Conservation (phyloP, 2,888 invertebrate genomes). For the Drosophila tanythrix region DNA sequence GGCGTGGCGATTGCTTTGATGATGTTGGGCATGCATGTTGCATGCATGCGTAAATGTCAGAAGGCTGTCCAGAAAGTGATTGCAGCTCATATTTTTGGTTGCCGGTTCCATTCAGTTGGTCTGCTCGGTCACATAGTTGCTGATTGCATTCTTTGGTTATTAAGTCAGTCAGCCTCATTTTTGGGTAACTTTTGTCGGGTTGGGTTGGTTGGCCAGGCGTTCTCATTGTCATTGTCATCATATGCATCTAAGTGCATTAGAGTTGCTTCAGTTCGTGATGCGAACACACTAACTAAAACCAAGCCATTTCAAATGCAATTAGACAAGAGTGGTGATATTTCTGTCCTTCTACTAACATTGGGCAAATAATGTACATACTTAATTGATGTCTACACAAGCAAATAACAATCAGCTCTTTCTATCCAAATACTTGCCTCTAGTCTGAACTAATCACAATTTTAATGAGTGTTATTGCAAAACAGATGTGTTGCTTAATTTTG, state of each 20-base stretch:
- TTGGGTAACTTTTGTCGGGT: not conserved
- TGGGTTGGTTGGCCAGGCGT: constrained; percentile 42
- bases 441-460: not conserved
- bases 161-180: constrained; percentile 66
- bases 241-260: constrained; percentile 19
- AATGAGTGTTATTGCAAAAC: not conserved
- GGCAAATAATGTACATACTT: not conserved
- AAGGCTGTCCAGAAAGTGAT: constrained; percentile 44
- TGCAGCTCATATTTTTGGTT: constrained; percentile 11
- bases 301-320: not conserved
- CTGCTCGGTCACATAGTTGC: constrained; percentile 40
- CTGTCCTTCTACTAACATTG: not conserved
- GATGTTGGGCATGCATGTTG: constrained; percentile 14
- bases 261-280: not conserved
- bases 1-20: constrained; percentile 1
- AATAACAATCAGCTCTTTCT: not conserved
- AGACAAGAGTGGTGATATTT: not conserved
- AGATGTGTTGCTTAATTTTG: not conserved
- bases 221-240: constrained; percentile 57
- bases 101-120: constrained; percentile 14
- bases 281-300: not conserved
- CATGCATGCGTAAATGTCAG: constrained; percentile 69
- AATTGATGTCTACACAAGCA: not conserved
- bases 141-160: constrained; percentile 78
- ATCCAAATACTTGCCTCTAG: not conserved